Conservation (phyloP, 2,113 vertebrate species). For the Leiothrix lutea region DNA sequence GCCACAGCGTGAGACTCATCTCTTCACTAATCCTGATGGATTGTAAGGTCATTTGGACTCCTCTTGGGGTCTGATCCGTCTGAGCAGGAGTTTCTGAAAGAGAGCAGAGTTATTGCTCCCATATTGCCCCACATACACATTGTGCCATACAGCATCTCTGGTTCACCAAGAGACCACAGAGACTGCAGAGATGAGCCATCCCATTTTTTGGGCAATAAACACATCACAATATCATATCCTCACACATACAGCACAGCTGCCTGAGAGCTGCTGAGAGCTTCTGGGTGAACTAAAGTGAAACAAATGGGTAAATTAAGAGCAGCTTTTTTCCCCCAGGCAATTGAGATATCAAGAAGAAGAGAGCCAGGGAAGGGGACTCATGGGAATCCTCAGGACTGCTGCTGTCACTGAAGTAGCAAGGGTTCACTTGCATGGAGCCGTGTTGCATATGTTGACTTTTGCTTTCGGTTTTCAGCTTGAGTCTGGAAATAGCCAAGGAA, state of each 20-base stretch:
- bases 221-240: background rate
- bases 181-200: fast-evolving
- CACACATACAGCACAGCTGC: background rate
- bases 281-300: background rate
- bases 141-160: background rate
- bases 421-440: fast-evolving
- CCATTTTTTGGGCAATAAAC: background rate
- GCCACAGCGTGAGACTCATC: background rate
- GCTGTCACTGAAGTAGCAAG: background rate
- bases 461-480: background rate
- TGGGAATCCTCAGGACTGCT: background rate
- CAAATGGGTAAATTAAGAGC: background rate
- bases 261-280: background rate
- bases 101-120: background rate
- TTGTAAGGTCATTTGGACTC: background rate
- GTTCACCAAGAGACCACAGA: background rate
- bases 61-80: background rate
- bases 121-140: fast-evolving
- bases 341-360: background rate
- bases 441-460: background rate
- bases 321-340: background rate
- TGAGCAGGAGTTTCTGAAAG: background rate
- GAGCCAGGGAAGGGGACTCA: background rate
- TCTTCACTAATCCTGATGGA: background rate
- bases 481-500: background rate